Evolutionary conservation across 2,113 vertebrate genomes (phyloP), one percentile per base, ranked within the genome.

Genomic region (Elanoides forficatus): DNA sequence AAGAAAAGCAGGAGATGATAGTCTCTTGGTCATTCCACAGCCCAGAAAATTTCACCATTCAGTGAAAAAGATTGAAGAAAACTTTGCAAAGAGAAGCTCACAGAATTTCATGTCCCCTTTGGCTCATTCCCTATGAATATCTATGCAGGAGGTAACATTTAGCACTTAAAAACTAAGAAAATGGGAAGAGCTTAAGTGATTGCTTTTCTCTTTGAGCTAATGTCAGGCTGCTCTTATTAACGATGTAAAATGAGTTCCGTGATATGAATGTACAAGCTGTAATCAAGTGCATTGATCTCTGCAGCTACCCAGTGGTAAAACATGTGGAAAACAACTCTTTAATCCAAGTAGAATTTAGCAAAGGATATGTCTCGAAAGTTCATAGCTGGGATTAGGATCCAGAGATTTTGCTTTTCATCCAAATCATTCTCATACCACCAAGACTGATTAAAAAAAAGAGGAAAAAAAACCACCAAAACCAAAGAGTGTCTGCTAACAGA

Each of bases 161-260:
- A 81, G 88, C 88, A 89, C 93, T 96, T 93, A 90, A 93, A 97
- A 97, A 89, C 70, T 88, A 93, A 96, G 86, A 80, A 97, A 95
- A 96, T 68, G 87, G 89, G 92, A 95, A 93, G 92, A 95, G 79
- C 74, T 91, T 96, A 90, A 95, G 84, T 93, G 81, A 91, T 97
- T 93, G 62, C 87, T 96, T 97, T 97, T 89, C 85, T 97, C 48
- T 97, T 93, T 87, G 80, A 72, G 91, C 93, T 96, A 98, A 96
- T 93, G 48, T 87, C 89, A 96, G 94, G 38, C 84, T 87, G 52
- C 62, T 95, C 74, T 94, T 95, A 97, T 97, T 97, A 96, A 88
- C 59, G 16, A 81, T 21, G 8, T 88, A 80, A 96, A 96, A 91
- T 94, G 45, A 34, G 72, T 95, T 96, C 65, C 81, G 86, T 95